Base-by-base conservation (phyloP, 1,140 invertebrate genomes). In the Polypedilum vanderplanki region DNA sequence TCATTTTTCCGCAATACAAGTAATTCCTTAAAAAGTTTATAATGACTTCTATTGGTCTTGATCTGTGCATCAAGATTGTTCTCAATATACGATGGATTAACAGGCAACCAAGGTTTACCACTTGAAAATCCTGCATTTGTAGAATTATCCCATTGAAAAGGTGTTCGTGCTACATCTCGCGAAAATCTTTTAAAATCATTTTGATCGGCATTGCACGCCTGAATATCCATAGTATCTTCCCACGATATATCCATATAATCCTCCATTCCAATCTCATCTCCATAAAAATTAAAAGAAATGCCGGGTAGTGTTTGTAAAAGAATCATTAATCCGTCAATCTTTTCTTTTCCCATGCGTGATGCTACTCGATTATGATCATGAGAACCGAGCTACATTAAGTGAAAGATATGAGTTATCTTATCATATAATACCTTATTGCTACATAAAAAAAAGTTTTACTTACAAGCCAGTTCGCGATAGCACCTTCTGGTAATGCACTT, bases 241-340 rank as follows among this genome's bases (percentile, higher is more conserved):
- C 85, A 87, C 74, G 83, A 83, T 17, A 88, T 83, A 73, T 79
- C 86, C 46, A 15, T 15, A 1, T 84, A 85, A 80, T 91, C 85
- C 74, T 82, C 81, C 87, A 92, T 90, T 0, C 88, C 90, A 20
- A 92, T 87, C 79, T 93, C 91, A 79, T 92, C 90, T 5, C 90
- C 91, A 79, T 91, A 89, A 80, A 92, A 93, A 10, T 87, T 87
- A 64, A 91, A 84, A 7, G 88, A 84, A 1, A 89, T 88, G 7
- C 90, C 91, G 17, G 89, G 89, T n/a, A 91, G 80, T 9, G 90
- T 76, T 78, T 90, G 82, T 75, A 86, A 85, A 12, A 92, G 79
- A 77, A 89, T 86, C 77, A 89, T 87, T 41, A 89, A 79, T 0
- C 84, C 86, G 79, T 91, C 90, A 0, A 90, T 85, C 77, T 88